Conservation (phyloP, 2,888 invertebrate species). For the Pyrochroa serraticornis region DNA sequence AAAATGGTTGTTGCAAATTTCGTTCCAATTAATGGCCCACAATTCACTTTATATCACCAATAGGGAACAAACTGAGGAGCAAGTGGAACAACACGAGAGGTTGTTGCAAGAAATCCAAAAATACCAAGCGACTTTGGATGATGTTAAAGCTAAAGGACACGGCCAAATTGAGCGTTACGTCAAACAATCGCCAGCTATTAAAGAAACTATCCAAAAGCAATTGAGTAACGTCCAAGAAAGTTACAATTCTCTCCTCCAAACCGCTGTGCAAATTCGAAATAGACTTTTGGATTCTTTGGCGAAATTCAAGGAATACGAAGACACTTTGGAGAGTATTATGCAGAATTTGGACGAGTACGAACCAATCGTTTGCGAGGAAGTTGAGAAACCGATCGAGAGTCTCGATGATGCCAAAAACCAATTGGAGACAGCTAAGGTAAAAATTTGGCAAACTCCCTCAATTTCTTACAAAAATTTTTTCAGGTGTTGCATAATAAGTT, state of each 20-base stretch:
- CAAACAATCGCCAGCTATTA: constrained; percentile 72
- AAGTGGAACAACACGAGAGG: constrained; percentile 85
- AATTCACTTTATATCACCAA: constrained; percentile 92
- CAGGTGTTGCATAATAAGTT: constrained; percentile 80
- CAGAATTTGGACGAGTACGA: constrained; percentile 81
- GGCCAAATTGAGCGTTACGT: constrained; percentile 84
- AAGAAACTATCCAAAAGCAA: constrained; percentile 82
- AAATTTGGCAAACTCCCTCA: constrained; percentile 36
- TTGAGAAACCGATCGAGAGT: constrained; percentile 76
- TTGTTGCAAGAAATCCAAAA: constrained; percentile 79
- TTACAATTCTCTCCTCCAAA: constrained; percentile 86
- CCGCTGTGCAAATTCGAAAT: constrained; percentile 89
- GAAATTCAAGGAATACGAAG: constrained; percentile 93
- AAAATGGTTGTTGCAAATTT: constrained; percentile 93
- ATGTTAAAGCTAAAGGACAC: constrained; percentile 81
- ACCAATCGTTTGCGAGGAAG: constrained; percentile 73
- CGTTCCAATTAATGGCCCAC: constrained; percentile 95
- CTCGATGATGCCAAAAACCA: constrained; percentile 74
- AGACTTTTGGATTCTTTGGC: constrained; percentile 85
- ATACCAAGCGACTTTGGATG: constrained; percentile 81
- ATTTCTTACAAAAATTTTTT: constrained; percentile 23
- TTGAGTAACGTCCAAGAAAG: constrained; percentile 91
- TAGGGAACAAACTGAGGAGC: constrained; percentile 88
- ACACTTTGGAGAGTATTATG: constrained; percentile 84
- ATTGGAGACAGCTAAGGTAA: constrained; percentile 77